These are phyloP conservation scores for Caligus rogercresseyi DNA, from an alignment of 1,140 invertebrate species.

Conservation along the genomic window DNA sequence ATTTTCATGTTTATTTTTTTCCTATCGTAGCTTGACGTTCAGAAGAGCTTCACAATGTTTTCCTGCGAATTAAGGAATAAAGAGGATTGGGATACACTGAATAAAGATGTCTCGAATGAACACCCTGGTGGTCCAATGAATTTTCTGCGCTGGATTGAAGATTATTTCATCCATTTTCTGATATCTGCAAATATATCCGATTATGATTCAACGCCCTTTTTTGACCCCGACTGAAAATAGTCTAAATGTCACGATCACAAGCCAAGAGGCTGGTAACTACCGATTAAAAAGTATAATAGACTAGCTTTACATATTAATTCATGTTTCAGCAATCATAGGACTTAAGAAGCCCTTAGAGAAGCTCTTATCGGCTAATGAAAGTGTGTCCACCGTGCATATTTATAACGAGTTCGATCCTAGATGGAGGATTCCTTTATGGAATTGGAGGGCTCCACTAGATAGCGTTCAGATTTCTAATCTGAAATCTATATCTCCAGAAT, in stretches of 20 bases:
- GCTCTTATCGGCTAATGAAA: no score
- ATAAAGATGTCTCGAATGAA: background rate
- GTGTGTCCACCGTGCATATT: no score
- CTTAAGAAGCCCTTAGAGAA: no score
- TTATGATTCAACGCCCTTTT: background rate
- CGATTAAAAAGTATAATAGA: no score
- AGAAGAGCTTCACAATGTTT: background rate
- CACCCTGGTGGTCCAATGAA: background rate
- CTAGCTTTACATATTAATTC: no score
- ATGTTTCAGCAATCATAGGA: no score
- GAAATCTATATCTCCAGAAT: no score
- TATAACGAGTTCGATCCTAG: background rate
- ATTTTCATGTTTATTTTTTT: background rate
- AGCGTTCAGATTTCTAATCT: no score
- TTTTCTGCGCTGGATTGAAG: background rate
- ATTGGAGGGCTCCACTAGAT: background rate
- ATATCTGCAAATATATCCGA: background rate
- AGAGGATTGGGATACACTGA: background rate
- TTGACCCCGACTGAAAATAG: background rate
- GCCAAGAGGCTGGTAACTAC: background rate
- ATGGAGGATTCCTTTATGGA: background rate
- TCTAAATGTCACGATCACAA: background rate
- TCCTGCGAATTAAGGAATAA: background rate
- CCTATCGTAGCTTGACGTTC: background rate
- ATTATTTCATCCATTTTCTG: background rate